Evolutionary conservation across 2,113 vertebrate species (phyloP).

Genomic region (Synodontis membranacea): DNA sequence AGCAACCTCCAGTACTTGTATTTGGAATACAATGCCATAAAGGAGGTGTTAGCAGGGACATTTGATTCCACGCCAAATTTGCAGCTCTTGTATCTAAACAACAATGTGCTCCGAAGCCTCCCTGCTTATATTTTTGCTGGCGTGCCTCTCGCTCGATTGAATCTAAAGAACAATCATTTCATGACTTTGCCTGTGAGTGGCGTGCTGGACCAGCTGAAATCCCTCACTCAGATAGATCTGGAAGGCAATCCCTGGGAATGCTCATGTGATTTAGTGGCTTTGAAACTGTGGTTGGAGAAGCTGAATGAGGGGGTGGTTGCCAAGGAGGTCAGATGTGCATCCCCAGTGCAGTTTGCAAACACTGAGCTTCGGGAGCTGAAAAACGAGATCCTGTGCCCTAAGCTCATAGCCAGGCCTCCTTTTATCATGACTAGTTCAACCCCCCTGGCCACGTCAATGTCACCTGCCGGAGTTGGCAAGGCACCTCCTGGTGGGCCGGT

Average conservation of each 20-base stretch:
- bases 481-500: slow-evolving; percentile 92
- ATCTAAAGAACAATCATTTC: slow-evolving; percentile 97
- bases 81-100: slow-evolving; percentile 94
- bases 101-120: slow-evolving; percentile 90
- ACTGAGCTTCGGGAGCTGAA: slow-evolving; percentile 91
- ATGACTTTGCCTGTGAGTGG: slow-evolving; percentile 98
- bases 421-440: slow-evolving; percentile 82
- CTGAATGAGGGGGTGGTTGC: slow-evolving; percentile 87
- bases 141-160: slow-evolving; percentile 89
- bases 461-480: slow-evolving; percentile 83
- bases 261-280: slow-evolving; percentile 92
- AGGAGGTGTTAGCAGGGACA: slow-evolving; percentile 90
- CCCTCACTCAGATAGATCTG: slow-evolving; percentile 92
- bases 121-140: slow-evolving; percentile 92
- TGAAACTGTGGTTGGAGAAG: slow-evolving; percentile 97
- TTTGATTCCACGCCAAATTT: slow-evolving; percentile 96
- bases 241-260: slow-evolving; percentile 99
- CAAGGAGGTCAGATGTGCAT: slow-evolving; percentile 91
- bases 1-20: slow-evolving; percentile 94
- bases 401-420: slow-evolving; percentile 87
- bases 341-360: slow-evolving; percentile 93
- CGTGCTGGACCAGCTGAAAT: slow-evolving; percentile 91
- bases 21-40: slow-evolving; percentile 98
- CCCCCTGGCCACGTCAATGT: slow-evolving; percentile 78
- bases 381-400: slow-evolving; percentile 95